Evolutionary conservation across 2,888 invertebrate species (phyloP).

Genomic region (Nephrocerus scutellatus): DNA sequence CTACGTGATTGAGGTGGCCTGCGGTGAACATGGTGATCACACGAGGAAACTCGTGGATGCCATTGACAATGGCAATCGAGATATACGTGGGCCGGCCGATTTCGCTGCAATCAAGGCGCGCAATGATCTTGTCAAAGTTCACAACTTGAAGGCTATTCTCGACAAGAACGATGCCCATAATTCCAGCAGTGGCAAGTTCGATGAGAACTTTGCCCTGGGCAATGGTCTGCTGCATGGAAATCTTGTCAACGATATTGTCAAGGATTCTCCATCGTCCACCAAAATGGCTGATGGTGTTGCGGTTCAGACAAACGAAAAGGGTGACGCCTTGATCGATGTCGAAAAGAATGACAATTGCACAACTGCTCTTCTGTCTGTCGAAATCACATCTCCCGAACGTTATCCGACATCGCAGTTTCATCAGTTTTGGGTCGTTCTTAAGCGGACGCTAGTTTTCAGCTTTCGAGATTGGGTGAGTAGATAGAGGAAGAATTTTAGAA

Average conservation of each 20-base stretch:
- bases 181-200: conserved; percentile 38
- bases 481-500: conserved; percentile 1
- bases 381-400: conserved; percentile 58
- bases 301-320: conserved; percentile 38
- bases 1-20: conserved; percentile 93
- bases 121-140: conserved; percentile 53
- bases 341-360: conserved; percentile 66
- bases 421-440: conserved; percentile 84
- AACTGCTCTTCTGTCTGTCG: conserved; percentile 61
- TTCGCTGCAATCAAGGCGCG: conserved; percentile 56
- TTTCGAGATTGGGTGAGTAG: conserved; percentile 75
- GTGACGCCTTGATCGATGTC: conserved; percentile 44
- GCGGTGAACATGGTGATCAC: conserved; percentile 93
- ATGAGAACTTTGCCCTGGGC: conserved; percentile 38
- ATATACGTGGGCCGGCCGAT: conserved; percentile 66
- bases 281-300: conserved; percentile 14
- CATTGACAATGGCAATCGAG: conserved; percentile 75
- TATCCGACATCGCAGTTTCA: conserved; percentile 76
- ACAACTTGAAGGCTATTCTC: conserved; percentile 46
- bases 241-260: conserved; percentile 58
- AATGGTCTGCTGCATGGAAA: conserved; percentile 50
- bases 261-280: conserved; percentile 29
- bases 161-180: conserved; percentile 52
- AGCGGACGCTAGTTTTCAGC: conserved; percentile 76
- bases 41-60: conserved; percentile 76